Evolutionary conservation across 1,140 invertebrate genomes (phyloP), one percentile per base, ranked within the genome.

Genomic region (Zaprionus capensis): DNA sequence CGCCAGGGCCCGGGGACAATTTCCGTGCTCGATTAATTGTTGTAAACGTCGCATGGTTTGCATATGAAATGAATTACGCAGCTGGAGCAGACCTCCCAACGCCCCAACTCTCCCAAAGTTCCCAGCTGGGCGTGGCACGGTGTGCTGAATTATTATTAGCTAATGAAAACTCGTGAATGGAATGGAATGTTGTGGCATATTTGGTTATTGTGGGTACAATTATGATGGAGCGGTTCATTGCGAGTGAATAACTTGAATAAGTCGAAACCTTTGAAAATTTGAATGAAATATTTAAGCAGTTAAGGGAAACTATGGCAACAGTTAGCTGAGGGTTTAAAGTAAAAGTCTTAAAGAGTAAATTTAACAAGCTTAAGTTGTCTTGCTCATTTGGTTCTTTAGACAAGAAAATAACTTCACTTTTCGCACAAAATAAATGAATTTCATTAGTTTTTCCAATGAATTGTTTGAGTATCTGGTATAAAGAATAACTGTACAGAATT

Each of bases 21-120:
- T 65, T 62, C 65, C 41, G 51, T 51, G 59, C 61, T 59, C 72
- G 62, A 75, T 79, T 79, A 76, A 76, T 76, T 79, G 73, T 57
- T 61, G 62, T 66, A 76, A 69, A 63, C 41, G 56, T 49, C 22
- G 28, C 63, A 64, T 38, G 66, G 36, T 55, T 64, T 65, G 76
- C 65, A 78, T 78, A 70, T 78, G 11, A 74, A 78, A 61, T 67
- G 28, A 70, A 57, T 71, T 64, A 34, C 46, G 46, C 49, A 28
- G 36, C 20, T 61, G 46, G 41, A 59, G 55, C 12, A 31, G 46
- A 24, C 20, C 24, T 26, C 11, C 0, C 20, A 28, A 28, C 26
- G 5, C 26, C 26, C 4, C 51, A 11, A 12, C 49, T 15, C 51
- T 7, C 28, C 7, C 7, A 11, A 1, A 31, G 31, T 11, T 31